Conservation (phyloP, 2,113 vertebrate species). For the Myodes glareolus region DNA sequence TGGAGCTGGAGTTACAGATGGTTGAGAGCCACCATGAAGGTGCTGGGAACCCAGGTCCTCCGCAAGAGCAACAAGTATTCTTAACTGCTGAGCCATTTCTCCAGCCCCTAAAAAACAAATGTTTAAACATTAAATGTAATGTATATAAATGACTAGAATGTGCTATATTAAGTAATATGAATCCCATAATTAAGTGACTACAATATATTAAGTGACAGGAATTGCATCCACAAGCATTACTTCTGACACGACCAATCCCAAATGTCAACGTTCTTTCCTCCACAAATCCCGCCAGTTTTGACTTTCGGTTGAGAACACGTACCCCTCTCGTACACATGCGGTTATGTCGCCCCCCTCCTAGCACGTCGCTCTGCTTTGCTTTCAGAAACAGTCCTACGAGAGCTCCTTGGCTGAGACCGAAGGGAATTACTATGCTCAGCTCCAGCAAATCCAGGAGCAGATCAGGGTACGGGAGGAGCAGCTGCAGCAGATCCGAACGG, state of each 20-base stretch:
- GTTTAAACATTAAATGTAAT: not conserved
- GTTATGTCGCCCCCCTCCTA: not conserved
- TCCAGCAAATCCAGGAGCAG: constrained; percentile 87
- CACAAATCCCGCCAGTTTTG: not conserved
- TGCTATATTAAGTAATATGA: not conserved
- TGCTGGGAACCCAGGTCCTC: not conserved
- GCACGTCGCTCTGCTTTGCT: not conserved
- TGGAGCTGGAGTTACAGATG: not conserved
- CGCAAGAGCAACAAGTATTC: not conserved
- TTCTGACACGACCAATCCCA: not conserved
- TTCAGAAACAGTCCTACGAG: constrained; percentile 91
- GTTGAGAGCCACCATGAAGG: not conserved
- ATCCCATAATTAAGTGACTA: not conserved
- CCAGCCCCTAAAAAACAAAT: not conserved
- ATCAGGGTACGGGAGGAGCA: constrained; percentile 85
- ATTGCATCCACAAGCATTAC: not conserved
- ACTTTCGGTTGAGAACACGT: not conserved
- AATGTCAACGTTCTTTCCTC: not conserved
- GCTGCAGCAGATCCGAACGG: constrained; percentile 83
- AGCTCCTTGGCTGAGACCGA: constrained; percentile 89
- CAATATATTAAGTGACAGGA: constrained; percentile 15
- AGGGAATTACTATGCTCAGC: constrained; percentile 88
- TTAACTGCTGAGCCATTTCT: not conserved
- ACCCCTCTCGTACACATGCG: not conserved
- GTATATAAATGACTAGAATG: not conserved